These are phyloP conservation scores for Siderastrea radians DNA, from an alignment of 92 coral and sea anemone species.

Conservation along the genomic window DNA sequence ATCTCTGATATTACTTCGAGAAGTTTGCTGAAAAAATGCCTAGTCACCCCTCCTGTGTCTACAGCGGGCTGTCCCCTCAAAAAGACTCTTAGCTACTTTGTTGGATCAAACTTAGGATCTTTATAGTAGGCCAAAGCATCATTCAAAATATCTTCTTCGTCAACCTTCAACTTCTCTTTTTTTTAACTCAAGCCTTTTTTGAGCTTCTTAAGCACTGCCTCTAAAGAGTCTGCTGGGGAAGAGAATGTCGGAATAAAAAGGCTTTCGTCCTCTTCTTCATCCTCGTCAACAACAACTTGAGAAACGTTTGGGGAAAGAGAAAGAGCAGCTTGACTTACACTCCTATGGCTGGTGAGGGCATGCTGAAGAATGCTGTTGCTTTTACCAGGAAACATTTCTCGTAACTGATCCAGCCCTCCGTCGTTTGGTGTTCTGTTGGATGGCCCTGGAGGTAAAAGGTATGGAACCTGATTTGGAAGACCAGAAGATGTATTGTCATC, in stretches of 20 bases:
- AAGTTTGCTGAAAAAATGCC: no score
- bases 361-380: conserved; percentile 40
- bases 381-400: conserved; percentile 59
- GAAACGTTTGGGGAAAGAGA: conserved; percentile 5
- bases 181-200: conserved; percentile 23
- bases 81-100: no score
- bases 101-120: conserved; percentile 42
- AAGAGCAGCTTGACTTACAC: no score
- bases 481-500: not conserved
- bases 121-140: conserved; percentile 77
- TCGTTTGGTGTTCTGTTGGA: no score
- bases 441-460: no score
- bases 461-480: no score
- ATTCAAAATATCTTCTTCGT: conserved; percentile 57
- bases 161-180: conserved; percentile 59
- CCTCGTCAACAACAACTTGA: not conserved
- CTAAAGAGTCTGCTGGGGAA: no score
- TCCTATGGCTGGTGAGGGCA: conserved; percentile 21
- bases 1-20: no score
- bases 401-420: conserved; percentile 12
- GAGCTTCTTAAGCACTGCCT: not conserved
- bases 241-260: no score
- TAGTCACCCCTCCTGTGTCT: no score
- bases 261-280: not conserved
- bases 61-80: no score